A percentile compares a stretch with the other conserved stretches of the same genome.
These are phyloP conservation scores for Phytoseiulus persimilis DNA, from an alignment of 2,888 invertebrate species.

Conservation along the genomic window DNA sequence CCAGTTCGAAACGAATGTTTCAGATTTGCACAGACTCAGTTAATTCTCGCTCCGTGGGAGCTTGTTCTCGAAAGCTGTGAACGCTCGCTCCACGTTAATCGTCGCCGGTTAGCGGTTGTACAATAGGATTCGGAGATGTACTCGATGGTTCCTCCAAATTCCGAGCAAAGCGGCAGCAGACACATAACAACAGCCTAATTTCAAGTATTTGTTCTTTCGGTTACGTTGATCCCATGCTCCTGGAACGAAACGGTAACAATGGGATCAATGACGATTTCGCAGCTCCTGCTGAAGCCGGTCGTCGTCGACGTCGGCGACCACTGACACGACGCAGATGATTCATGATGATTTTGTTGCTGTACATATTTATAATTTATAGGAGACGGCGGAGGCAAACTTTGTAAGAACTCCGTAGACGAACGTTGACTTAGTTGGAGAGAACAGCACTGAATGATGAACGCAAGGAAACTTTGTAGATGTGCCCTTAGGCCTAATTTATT, in stretches of 20 bases:
- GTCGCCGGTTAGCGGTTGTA: not conserved
- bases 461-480: not conserved
- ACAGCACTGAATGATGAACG: not conserved
- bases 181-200: not conserved
- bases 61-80: not conserved
- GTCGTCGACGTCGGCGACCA: not conserved
- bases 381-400: not conserved
- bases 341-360: not conserved
- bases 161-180: not conserved
- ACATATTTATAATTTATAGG: not conserved
- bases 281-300: not conserved
- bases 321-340: not conserved
- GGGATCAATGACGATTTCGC: not conserved
- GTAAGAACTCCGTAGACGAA: not conserved
- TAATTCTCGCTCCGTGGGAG: not conserved
- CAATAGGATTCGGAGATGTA: not conserved
- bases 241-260: not conserved
- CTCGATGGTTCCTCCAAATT: not conserved
- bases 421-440: not conserved
- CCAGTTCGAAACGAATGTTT: not conserved
- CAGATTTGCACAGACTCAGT: not conserved
- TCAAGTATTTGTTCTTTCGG: not conserved
- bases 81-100: not conserved
- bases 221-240: not conserved
- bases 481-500: not conserved